These are phyloP conservation scores for Chrysodeixis includens DNA, from an alignment of 2,888 invertebrate species.

Conservation along the genomic window DNA sequence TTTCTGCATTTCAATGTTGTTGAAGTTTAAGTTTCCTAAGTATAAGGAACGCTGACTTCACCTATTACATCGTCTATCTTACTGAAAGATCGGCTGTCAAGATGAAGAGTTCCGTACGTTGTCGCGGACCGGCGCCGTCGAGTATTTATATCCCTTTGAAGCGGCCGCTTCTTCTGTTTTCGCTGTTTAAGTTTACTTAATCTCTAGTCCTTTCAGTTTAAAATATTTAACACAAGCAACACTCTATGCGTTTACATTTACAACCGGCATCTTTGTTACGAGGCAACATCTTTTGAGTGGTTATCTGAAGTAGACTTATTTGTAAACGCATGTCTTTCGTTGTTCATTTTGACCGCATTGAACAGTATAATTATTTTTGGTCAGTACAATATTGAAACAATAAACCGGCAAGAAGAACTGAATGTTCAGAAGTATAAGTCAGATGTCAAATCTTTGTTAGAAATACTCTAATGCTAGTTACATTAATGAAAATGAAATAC, in stretches of 20 bases:
- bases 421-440: no score
- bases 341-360: neutral
- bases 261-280: neutral
- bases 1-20: neutral
- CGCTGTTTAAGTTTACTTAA: constrained; percentile 68
- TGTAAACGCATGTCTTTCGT: neutral
- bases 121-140: constrained; percentile 66
- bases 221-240: constrained; percentile 41
- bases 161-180: constrained; percentile 71
- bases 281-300: neutral
- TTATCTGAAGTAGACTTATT: neutral
- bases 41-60: constrained; percentile 31
- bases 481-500: no score
- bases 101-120: constrained; percentile 68
- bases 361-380: neutral
- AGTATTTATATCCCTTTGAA: constrained; percentile 81
- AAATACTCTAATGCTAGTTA: no score
- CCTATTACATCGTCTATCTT: constrained; percentile 56
- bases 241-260: constrained; percentile 8
- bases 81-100: constrained; percentile 64
- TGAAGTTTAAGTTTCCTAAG: constrained; percentile 18
- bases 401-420: no score
- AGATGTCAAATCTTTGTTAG: no score
- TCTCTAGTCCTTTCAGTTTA: constrained; percentile 49
- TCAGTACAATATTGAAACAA: neutral